Conservation (phyloP, 2,888 invertebrate genomes). For the Nemurella pictetii region DNA sequence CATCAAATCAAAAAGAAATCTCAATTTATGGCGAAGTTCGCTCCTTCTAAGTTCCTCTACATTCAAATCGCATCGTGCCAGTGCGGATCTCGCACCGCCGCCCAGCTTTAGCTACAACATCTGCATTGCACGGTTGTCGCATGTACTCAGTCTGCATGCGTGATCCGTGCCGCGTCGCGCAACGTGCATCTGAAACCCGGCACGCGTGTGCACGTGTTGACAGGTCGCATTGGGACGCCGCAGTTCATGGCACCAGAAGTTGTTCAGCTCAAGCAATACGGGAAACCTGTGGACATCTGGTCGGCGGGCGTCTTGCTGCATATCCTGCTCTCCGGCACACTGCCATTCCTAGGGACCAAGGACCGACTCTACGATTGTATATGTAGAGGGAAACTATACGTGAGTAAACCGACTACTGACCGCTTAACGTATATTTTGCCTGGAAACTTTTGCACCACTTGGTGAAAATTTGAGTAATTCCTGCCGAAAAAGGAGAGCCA, state of each 20-base stretch:
- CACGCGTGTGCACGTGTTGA: conserved; percentile 37
- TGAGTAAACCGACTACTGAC: no score
- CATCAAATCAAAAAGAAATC: no score
- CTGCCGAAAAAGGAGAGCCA: no score
- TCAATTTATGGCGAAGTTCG: no score
- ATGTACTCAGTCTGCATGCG: neutral
- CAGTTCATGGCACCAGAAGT: conserved; percentile 99
- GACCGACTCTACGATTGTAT: conserved; percentile 91
- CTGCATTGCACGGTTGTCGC: neutral
- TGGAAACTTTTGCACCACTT: no score
- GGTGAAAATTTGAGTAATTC: neutral
- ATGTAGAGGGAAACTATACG: conserved; percentile 79
- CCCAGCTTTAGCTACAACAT: no score
- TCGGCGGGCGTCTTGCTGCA: conserved; percentile 94
- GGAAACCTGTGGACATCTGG: conserved; percentile 97
- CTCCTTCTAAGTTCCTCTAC: no score
- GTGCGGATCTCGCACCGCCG: no score
- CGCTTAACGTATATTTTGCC: no score
- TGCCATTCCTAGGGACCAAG: conserved; percentile 94
- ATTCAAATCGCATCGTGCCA: no score
- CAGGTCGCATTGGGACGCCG: conserved; percentile 92
- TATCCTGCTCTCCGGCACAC: conserved; percentile 87
- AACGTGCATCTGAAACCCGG: neutral
- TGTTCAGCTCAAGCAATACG: conserved; percentile 85
- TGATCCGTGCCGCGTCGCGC: neutral